Percentiles rank a stretch among this genome's conserved stretches.
Evolutionary conservation across 2,797 vertebrate genomes (phyloP).

Genomic region (Sarcophilus harrisii): DNA sequence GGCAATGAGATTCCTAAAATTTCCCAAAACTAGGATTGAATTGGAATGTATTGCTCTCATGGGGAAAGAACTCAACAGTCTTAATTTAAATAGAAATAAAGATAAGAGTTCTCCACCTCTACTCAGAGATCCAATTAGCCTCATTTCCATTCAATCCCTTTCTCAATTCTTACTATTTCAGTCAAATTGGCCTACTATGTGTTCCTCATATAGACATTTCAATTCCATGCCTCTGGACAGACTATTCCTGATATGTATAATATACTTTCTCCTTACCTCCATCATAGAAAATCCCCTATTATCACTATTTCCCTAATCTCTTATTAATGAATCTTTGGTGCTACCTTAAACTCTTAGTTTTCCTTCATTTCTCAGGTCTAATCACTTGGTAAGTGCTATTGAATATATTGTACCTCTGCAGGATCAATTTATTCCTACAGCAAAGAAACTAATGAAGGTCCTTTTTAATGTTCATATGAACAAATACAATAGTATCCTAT

Average conservation of each 20-base stretch:
- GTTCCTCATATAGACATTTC: not conserved
- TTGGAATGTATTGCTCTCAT: not conserved
- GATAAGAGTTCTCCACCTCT: not conserved
- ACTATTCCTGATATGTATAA: not conserved
- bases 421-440: not conserved
- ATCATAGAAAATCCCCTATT: not conserved
- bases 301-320: not conserved
- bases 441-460: not conserved
- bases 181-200: not conserved
- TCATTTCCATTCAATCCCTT: not conserved
- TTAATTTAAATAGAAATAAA: not conserved
- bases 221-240: not conserved
- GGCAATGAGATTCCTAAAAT: not conserved
- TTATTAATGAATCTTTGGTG: not conserved
- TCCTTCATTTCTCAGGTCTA: not conserved
- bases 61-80: not conserved
- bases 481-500: not conserved
- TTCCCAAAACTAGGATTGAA: not conserved
- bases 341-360: not conserved
- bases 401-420: not conserved
- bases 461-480: not conserved
- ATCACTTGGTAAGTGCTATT: not conserved
- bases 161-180: not conserved
- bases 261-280: not conserved
- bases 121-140: not conserved